Evolutionary conservation across 2,797 vertebrate genomes (phyloP).

Genomic region (Muraenolepis orangiensis): DNA sequence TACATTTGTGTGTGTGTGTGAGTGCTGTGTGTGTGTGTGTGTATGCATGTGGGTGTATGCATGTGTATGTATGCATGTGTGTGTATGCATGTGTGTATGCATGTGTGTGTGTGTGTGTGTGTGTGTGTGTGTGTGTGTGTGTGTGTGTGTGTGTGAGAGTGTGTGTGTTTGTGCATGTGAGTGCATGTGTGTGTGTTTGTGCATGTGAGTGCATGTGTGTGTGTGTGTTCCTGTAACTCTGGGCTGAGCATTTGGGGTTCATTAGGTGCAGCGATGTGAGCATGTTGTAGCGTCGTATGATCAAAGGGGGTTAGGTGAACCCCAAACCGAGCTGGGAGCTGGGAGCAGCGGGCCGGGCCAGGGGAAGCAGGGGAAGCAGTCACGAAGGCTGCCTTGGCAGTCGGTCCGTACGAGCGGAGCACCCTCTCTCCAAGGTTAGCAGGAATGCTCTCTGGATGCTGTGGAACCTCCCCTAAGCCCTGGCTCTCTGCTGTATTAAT

Average conservation of each 20-base stretch:
- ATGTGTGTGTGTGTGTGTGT: constrained; percentile 26
- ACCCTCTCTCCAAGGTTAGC: constrained; percentile 40
- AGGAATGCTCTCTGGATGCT: constrained; percentile 59
- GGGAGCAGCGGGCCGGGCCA: constrained; percentile 46
- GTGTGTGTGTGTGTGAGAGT: not conserved
- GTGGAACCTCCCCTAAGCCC: constrained; percentile 58
- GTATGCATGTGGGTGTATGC: constrained; percentile 10
- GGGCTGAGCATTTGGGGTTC: constrained; percentile 50
- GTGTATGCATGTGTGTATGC: constrained; percentile 14
- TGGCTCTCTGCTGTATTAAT: constrained; percentile 62
- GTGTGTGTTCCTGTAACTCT: constrained; percentile 30
- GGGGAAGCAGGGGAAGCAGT: constrained; percentile 26
- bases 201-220: not conserved
- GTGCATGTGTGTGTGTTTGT: constrained; percentile 8
- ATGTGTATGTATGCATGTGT: not conserved
- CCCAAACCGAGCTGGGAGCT: constrained; percentile 51
- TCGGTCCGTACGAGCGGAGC: constrained; percentile 14
- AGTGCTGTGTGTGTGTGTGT: not conserved
- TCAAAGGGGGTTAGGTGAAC: constrained; percentile 52
- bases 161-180: constrained; percentile 14
- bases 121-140: not conserved
- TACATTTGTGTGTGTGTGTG: constrained; percentile 9
- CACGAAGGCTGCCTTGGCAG: constrained; percentile 53
- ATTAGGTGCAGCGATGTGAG: constrained; percentile 59
- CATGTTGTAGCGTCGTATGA: constrained; percentile 48